Conservation (phyloP, 2,888 invertebrate genomes). For the Petrolisthes cinctipes region DNA sequence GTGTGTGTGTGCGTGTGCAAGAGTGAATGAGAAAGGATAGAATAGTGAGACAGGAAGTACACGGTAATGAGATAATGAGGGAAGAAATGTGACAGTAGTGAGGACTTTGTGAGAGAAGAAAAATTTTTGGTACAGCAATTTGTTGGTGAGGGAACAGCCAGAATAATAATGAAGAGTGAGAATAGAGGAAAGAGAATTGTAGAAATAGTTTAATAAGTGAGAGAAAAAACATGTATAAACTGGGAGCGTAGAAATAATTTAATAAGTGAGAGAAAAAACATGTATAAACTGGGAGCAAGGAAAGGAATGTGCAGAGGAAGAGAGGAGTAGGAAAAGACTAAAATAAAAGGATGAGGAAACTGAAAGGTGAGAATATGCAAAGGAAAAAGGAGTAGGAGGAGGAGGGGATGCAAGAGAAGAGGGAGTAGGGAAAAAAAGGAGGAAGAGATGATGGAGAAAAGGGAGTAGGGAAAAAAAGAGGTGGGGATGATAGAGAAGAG, state of each 20-base stretch:
- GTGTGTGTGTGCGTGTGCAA: not conserved
- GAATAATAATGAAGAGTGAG: not conserved
- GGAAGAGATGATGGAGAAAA: not conserved
- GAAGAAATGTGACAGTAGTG: not conserved
- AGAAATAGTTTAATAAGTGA: not conserved
- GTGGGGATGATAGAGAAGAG: not conserved
- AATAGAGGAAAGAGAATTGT: not conserved
- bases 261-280: not conserved
- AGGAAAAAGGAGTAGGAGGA: not conserved
- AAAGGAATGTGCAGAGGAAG: not conserved
- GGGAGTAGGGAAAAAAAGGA: not conserved
- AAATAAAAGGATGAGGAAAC: too few relatives aligned
- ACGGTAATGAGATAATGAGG: not conserved
- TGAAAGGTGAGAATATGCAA: not conserved
- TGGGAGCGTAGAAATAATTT: not conserved
- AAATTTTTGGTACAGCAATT: not conserved
- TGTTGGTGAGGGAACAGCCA: not conserved
- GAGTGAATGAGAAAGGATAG: not conserved
- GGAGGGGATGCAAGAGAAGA: not conserved
- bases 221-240: not conserved
- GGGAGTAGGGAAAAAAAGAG: not conserved
- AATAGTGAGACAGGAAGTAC: not conserved
- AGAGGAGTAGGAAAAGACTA: not conserved
- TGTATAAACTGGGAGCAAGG: not conserved
- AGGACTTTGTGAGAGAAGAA: not conserved